Evolutionary conservation across 2,888 invertebrate species (phyloP), one percentile per base, ranked within the genome.

Genomic region (Pyrgus malvae): DNA sequence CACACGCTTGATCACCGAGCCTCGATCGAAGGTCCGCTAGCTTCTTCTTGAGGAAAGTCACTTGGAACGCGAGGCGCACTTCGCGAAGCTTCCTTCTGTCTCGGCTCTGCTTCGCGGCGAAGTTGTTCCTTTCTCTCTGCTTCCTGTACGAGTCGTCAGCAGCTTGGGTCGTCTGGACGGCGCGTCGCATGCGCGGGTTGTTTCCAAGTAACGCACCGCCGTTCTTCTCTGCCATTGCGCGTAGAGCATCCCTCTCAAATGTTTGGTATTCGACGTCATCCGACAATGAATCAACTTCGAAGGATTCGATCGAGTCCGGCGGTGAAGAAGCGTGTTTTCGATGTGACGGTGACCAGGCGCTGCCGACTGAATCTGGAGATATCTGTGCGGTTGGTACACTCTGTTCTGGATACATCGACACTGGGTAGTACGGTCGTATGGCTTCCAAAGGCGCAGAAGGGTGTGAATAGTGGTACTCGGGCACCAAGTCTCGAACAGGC

Each of bases 51-150:
- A 98, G 89, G 67, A 94, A 95, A 0, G 96, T 95, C 0, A 97
- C 97, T 55, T 97, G 91, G 33, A 98, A 95, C 0, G 98, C 97
- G 46, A 98, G 94, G 67, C 97, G 97, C 64, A 98, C 97, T 78
- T 99, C 98, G 70, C 98, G 97, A 21, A 95, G 94, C 63, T 97
- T 91, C 53, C 98, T 91, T 0, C 97, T 94, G 72, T 99, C 98
- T 9, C 98, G 91, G 0, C 98, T 98, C 63, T 97, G 92, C 77
- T 98, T 98, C 0, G 98, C 98, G 0, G 98, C 98, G 61, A 95
- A 96, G 78, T 99, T 99, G 78, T 98, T 98, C 74, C 97, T 97
- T 62, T 95, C 92, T 2, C 98, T 88, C 48, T 97, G 92, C 72
- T 97, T 97, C 89, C 95, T 95, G 75, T 99, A 99, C 0, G 95